Evolutionary conservation across 1,140 invertebrate genomes (phyloP), one percentile per base, ranked within the genome.

Genomic region (Elymnias hypermnestra): DNA sequence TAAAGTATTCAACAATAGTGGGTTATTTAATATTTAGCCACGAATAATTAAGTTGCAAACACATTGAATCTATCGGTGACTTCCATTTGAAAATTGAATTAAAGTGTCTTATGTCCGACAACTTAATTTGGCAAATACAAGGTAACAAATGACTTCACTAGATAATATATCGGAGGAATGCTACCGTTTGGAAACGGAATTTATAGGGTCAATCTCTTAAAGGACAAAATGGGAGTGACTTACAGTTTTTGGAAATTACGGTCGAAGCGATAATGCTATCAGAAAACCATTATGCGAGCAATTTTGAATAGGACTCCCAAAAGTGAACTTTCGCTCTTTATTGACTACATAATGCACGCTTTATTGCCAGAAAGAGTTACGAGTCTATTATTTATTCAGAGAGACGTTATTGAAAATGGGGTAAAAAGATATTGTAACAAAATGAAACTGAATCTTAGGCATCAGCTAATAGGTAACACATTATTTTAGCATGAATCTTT

Each of bases 211-310:
- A 29, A 29, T 29, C 26, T 29, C 13, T 12, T 29, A 2, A 21
- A 6, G 29, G 29, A 33, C 29, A 15, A 15, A 33, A 33, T 33
- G 29, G 29, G 13, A 33, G 29, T 33, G 13, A 33, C 29, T 33
- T 33, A 33, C 29, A 33, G 12, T 33, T 33, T 33, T 15, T 33
- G 12, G 15, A 33, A 33, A 33, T 33, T 33, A 33, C 15, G 14
- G 29, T 14, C 29, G 7, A 12, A 33, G 14, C 13, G 29, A 33
- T 33, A 33, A 12, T 33, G 29, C 29, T 33, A 33, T 33, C 29
- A 33, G 29, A 31, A 31, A 31, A 31, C 28, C 14, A 15, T 15
- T 33, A 33, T 15, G 10, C 13, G 13, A 12, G 8, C 26, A 12
- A 29, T 29, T 28, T 29, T 29, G 26, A 29, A 29, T 29, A 29